phyloP scores from a whole-genome alignment of 2,888 invertebrate species.

The Laspeyria flexula region DNA sequence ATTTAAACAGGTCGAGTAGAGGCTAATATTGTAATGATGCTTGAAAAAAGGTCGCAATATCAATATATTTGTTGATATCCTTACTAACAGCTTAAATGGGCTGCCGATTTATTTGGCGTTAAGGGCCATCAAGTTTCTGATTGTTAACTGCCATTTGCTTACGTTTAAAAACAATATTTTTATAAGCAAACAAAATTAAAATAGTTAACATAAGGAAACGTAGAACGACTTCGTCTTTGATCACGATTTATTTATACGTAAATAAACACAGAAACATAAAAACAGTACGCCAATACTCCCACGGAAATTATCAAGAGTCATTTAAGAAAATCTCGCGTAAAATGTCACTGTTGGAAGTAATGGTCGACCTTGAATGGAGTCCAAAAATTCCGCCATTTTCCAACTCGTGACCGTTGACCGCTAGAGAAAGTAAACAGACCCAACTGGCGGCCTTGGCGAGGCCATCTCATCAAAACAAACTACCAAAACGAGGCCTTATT shows the following conservation, averaged over 20 bases:
- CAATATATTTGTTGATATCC: constrained; percentile 12
- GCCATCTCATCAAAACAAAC: constrained; percentile 51
- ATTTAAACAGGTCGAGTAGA: constrained; percentile 4
- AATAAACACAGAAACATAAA: too few species aligned
- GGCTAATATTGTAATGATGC: constrained; percentile 25
- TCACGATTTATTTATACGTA: neutral
- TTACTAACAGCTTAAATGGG: constrained; percentile 13
- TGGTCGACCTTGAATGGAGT: constrained; percentile 65
- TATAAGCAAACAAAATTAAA: neutral
- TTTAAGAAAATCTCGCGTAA: neutral
- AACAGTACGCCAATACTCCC: neutral
- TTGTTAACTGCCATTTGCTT: constrained; percentile 9
- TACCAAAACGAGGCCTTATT: constrained; percentile 49
- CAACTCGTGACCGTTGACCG: constrained; percentile 74
- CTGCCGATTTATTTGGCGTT: constrained; percentile 16
- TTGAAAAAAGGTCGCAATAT: constrained; percentile 28
- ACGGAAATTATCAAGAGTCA: neutral
- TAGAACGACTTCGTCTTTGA: neutral
- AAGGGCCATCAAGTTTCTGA: constrained; percentile 26
- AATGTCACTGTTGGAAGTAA: constrained; percentile 14
- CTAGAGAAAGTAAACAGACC: constrained; percentile 80
- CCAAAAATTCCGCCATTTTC: constrained; percentile 55
- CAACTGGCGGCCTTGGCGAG: constrained; percentile 75
- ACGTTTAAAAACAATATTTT: neutral
- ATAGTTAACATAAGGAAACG: neutral